Percentiles rank a stretch among this genome's conserved stretches.
These are phyloP conservation scores for Diarsia rubi DNA, from an alignment of 2,888 invertebrate genomes.

Conservation along the genomic window DNA sequence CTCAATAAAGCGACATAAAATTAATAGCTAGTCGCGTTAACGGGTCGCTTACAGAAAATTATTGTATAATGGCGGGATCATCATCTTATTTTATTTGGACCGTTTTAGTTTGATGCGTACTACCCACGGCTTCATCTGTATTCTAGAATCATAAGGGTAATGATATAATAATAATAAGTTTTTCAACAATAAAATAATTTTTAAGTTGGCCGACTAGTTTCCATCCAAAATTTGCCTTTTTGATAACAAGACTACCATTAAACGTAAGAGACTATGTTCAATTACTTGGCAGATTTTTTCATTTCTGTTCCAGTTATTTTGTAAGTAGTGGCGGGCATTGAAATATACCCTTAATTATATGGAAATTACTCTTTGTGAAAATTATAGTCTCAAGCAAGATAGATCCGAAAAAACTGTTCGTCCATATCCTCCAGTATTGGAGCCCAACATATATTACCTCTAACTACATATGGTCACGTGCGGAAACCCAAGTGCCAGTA, in stretches of 20 bases:
- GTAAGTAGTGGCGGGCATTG: no score
- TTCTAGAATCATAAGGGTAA: neutral
- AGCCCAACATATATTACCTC: neutral
- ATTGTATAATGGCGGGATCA: slow-evolving; percentile 30
- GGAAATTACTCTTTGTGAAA: no score
- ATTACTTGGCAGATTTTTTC: no score
- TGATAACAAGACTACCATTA: no score
- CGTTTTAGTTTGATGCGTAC: slow-evolving; percentile 4
- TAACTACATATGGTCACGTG: slow-evolving; percentile 24
- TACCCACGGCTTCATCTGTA: neutral
- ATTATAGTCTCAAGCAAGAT: neutral
- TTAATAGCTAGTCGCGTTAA: slow-evolving; percentile 34
- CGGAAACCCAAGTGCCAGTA: slow-evolving; percentile 55
- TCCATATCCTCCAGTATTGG: neutral
- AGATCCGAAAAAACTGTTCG: neutral
- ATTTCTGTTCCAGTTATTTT: no score
- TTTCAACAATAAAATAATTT: neutral
- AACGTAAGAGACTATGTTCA: no score
- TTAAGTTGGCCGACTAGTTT: neutral
- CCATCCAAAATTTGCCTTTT: neutral
- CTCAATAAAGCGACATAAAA: slow-evolving; percentile 45
- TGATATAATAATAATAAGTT: no score
- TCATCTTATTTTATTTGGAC: slow-evolving; percentile 22
- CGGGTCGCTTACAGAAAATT: slow-evolving; percentile 23
- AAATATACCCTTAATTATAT: no score